Base-by-base conservation (phyloP, 2,797 vertebrate species). In the Phalloptychus januarius region DNA sequence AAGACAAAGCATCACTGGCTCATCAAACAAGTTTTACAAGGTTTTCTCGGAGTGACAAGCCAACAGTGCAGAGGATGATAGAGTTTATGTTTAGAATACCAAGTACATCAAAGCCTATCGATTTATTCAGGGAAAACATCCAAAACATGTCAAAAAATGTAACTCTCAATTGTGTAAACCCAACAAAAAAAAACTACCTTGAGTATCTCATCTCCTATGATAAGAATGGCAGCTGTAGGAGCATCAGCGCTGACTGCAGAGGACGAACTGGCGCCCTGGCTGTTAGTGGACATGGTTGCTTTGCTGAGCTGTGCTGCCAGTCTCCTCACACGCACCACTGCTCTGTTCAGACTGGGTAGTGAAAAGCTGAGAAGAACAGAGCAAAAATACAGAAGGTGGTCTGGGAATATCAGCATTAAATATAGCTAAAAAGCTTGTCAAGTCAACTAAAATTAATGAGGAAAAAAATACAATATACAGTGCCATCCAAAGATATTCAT, bases 151-250 rank as follows among this genome's bases (percentile, higher is more conserved):
- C 54, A 81, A 86, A 44, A 44, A 63, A 70, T 67, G 36, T 44
- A 48, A 4, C 33, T 50, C 52, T 76, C 79, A 84, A 44, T 77
- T 23, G 40, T 2, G 38, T 13, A 61, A 72, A 78, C 11, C 48
- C 63, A 69, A 72, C 20, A 40, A 36, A 38, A 3, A 46, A 46
- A 61, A 80, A 78, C 67, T 85, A 98, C 98, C 97, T 99, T 98
- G 46, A 99, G 96, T 83, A 99, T 99, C 93, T 99, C 98, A 83
- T 99, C 97, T 72, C 98, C 98, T 38, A 99, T 97, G 80, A 99
- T 93, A 90, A 99, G 95, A 89, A 99, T 97, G 58, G 97, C 98
- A 0, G 97, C 98, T 2, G 98, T 98, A 84, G 94, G 92, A 13
- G 82, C 54, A 12, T 92, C 89, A 18, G 85, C 83, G 0, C 86